These are phyloP conservation scores for Mythimna ferrago DNA, from an alignment of 2,888 invertebrate genomes.

Conservation along the genomic window DNA sequence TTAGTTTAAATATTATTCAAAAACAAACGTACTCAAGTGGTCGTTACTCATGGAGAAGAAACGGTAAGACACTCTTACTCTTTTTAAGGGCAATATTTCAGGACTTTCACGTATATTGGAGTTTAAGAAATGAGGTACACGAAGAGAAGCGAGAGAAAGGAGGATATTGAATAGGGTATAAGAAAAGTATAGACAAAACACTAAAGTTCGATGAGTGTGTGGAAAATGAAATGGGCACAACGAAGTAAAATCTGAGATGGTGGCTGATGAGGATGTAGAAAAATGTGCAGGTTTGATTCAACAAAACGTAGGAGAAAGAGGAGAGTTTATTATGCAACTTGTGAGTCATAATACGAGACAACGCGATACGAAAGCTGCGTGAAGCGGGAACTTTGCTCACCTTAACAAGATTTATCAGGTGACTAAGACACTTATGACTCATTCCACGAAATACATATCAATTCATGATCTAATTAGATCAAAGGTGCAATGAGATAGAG, in stretches of 20 bases:
- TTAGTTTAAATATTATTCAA: no score
- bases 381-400: not conserved
- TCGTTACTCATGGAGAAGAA: no score
- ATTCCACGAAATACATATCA: not conserved
- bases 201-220: not conserved
- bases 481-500: conserved; percentile 4
- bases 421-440: not conserved
- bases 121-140: no score
- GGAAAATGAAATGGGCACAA: not conserved
- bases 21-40: no score
- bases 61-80: no score
- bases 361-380: not conserved
- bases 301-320: no score
- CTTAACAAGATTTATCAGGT: not conserved
- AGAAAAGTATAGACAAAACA: not conserved
- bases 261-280: no score
- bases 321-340: not conserved
- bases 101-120: no score
- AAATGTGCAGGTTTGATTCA: no score
- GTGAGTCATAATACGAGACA: not conserved
- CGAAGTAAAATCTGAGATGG: not conserved
- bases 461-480: not conserved
- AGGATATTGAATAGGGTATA: no score
- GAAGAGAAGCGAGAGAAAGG: no score
- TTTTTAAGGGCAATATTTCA: no score